Base-by-base conservation (phyloP, 2,113 vertebrate genomes). In the Solea senegalensis region DNA sequence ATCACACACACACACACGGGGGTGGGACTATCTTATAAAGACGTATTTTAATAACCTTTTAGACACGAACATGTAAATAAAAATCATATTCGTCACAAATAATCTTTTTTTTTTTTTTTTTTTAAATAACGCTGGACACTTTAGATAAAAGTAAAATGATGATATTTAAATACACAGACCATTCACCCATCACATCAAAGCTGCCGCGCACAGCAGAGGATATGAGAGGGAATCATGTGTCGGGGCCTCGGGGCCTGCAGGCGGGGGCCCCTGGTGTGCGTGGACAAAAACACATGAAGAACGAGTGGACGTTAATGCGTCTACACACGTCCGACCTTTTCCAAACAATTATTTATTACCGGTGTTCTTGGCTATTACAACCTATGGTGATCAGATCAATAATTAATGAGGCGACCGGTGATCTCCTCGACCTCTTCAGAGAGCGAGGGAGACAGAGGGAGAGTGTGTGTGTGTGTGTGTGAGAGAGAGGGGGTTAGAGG, bases 371-470 rank as follows among this genome's bases (percentile, higher is more conserved):
- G 92, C 92, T 92, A 94, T 95, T 95, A 95, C 94, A 94, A 94
- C 90, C 94, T 88, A 94, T 94, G 92, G 93, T 92, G 94, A 90
- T 95, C 93, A 92, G 95, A 96, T 98, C 95, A 97, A 98, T 98
- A 96, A 97, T 97, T 95, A 96, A 98, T 96, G 94, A 92, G 16
- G 94, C 94, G 71, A 81, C 91, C 91, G 88, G 92, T 94, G 95
- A 95, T 96, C 95, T 92, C 90, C 12, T 97, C 11, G 96, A 96
- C 96, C 96, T 94, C 93, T 92, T 89, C 93, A 93, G 95, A 94
- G 95, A 95, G 60, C 26, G 57, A 16, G 39, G 1, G 53, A 27
- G 50, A 11, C 66, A 12, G 62, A 34, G 71, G n/a, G 57, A 27
- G 70, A 49, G 58, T 1, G 21, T 1, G 21, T 21, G 21, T 21